Evolutionary conservation across 2,888 invertebrate genomes (phyloP).

Genomic region (Meloe dianella): DNA sequence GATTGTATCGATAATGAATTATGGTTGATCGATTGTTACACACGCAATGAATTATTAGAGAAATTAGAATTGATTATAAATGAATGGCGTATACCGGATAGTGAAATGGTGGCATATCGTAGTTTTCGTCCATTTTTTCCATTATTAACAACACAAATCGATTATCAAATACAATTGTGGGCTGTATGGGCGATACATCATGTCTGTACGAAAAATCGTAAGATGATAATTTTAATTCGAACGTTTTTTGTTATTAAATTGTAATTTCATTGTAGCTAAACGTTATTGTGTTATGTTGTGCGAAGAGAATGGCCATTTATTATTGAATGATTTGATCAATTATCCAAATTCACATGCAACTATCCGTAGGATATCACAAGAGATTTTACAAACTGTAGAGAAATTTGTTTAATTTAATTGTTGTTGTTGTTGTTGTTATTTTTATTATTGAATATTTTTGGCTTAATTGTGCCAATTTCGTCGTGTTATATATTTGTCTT

Average conservation of each 20-base stretch:
- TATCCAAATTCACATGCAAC: slow-evolving; percentile 49
- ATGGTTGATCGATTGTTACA: slow-evolving; percentile 57
- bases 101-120: slow-evolving; percentile 78
- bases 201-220: slow-evolving; percentile 76
- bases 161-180: slow-evolving; percentile 75
- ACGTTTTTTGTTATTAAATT: slow-evolving; percentile 16
- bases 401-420: slow-evolving; percentile 11
- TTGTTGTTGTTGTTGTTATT: slow-evolving; percentile 11
- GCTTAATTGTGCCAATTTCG: neutral
- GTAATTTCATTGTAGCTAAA: slow-evolving; percentile 63
- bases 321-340: slow-evolving; percentile 59
- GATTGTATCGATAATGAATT: slow-evolving; percentile 64
- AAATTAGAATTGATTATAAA: slow-evolving; percentile 66
- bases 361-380: slow-evolving; percentile 45
- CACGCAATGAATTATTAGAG: slow-evolving; percentile 57
- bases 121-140: slow-evolving; percentile 77
- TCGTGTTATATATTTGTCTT: too few species aligned
- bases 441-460: too few species aligned
- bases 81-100: slow-evolving; percentile 71
- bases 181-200: slow-evolving; percentile 82
- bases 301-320: slow-evolving; percentile 66
- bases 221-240: too few species aligned
- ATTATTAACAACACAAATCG: slow-evolving; percentile 64
- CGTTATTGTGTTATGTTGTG: slow-evolving; percentile 71
- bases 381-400: slow-evolving; percentile 49